Conservation (phyloP, 2,113 vertebrate species). For the Poecilia latipinna region DNA sequence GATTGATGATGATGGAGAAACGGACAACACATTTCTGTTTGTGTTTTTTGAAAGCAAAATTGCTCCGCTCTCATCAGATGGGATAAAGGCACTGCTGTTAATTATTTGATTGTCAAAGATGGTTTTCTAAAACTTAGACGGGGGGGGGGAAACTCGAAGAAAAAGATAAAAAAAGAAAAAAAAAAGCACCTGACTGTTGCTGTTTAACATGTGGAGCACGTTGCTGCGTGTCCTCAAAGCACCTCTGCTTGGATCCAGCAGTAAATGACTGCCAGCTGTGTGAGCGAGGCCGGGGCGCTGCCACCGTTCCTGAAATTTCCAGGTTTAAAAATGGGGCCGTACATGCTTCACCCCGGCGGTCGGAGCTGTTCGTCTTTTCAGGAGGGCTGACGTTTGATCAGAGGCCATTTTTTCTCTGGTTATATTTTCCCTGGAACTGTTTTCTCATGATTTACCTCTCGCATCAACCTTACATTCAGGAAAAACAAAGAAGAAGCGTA, state of each 20-base stretch:
- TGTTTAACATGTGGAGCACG: slow-evolving; percentile 17
- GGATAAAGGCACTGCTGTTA: not conserved
- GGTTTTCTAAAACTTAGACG: not conserved
- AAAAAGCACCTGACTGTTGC: not conserved
- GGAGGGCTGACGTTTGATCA: slow-evolving; percentile 47
- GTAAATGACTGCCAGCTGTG: slow-evolving; percentile 58
- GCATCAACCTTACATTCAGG: slow-evolving; percentile 12
- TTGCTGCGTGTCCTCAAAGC: slow-evolving; percentile 38
- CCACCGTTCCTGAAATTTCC: slow-evolving; percentile 59
- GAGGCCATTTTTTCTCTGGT: slow-evolving; percentile 58
- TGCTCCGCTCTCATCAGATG: not conserved
- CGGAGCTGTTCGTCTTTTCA: slow-evolving; percentile 41
- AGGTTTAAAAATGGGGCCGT: slow-evolving; percentile 51
- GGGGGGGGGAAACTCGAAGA: no score
- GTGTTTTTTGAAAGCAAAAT: not conserved
- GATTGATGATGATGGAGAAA: slow-evolving; percentile 9
- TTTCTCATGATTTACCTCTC: slow-evolving; percentile 35
- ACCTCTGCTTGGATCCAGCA: slow-evolving; percentile 28
- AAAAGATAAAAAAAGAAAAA: not conserved
- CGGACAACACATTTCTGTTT: not conserved
- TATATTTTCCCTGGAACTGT: slow-evolving; percentile 18
- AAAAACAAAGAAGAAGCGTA: slow-evolving; percentile 16
- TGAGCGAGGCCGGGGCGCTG: slow-evolving; percentile 31
- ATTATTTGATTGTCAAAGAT: not conserved
- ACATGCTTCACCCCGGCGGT: slow-evolving; percentile 52